These are phyloP conservation scores for Anthopleura xanthogrammica DNA, from an alignment of 92 coral and sea anemone genomes.

Conservation along the genomic window DNA sequence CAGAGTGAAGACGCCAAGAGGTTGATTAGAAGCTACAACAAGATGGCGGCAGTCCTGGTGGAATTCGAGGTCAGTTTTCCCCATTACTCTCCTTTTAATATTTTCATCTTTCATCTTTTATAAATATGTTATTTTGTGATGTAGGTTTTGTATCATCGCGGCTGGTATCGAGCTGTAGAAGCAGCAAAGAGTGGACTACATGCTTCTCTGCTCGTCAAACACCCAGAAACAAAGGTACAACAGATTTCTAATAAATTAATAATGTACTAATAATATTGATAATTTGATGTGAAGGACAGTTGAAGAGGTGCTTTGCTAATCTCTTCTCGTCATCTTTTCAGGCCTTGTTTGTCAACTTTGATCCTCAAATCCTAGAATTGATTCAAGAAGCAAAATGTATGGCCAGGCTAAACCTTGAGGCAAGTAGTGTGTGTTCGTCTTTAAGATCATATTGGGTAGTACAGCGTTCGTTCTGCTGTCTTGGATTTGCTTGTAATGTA, in stretches of 20 bases:
- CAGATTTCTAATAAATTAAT: not conserved
- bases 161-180: slow-evolving; percentile 97
- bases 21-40: slow-evolving; percentile 87
- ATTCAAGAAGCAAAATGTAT: slow-evolving; percentile 97
- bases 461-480: too few relatives aligned
- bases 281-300: not conserved
- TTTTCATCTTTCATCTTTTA: not conserved
- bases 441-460: not conserved
- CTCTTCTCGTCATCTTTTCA: slow-evolving; percentile 22
- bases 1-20: slow-evolving; percentile 97
- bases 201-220: slow-evolving; percentile 91
- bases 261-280: not conserved
- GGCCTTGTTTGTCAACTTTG: slow-evolving; percentile 94
- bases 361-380: slow-evolving; percentile 95
- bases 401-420: slow-evolving; percentile 91
- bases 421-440: slow-evolving; percentile 18
- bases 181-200: slow-evolving; percentile 92
- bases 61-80: slow-evolving; percentile 82
- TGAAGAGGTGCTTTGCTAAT: not conserved
- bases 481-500: too few relatives aligned
- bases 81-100: not conserved
- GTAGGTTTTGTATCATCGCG: slow-evolving; percentile 95
- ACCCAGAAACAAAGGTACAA: slow-evolving; percentile 94
- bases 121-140: not conserved
- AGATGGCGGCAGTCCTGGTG: slow-evolving; percentile 95